These are phyloP conservation scores for Montipora capricornis DNA, from an alignment of 64 coral and sea anemone genomes.

Conservation along the genomic window DNA sequence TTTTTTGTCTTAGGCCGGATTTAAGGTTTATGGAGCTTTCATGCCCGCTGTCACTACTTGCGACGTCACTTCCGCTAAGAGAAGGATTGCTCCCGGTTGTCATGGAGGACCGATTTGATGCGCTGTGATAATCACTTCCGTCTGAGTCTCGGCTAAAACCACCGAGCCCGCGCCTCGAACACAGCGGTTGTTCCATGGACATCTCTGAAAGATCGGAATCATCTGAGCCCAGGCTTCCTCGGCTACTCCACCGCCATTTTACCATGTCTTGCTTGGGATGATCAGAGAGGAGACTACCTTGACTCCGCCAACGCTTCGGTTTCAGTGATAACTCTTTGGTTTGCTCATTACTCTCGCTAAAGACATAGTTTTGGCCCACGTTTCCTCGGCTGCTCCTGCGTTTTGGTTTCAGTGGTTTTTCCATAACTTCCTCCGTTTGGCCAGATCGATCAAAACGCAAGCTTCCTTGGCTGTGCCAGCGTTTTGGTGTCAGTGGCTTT, in stretches of 20 bases:
- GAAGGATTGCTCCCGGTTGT: conserved; percentile 23
- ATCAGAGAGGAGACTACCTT: conserved; percentile 17
- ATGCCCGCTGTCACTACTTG: conserved; percentile 33
- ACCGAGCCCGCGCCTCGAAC: conserved; percentile 30
- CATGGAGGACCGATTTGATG: conserved; percentile 30
- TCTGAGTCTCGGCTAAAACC: conserved; percentile 58
- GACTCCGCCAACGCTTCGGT: conserved; percentile 50
- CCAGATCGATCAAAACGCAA: neutral
- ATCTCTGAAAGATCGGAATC: neutral
- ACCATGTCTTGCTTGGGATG: neutral
- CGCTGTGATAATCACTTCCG: conserved; percentile 71
- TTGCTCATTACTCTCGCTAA: neutral
- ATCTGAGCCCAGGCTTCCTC: conserved; percentile 64
- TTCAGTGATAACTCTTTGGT: conserved; percentile 8
- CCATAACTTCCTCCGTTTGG: neutral
- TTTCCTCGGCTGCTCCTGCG: conserved; percentile 49
- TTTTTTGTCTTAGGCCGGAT: conserved; percentile 1
- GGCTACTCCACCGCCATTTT: conserved; percentile 41
- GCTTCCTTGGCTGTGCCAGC: conserved; percentile 60
- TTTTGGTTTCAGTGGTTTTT: conserved; percentile 29
- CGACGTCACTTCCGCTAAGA: conserved; percentile 22
- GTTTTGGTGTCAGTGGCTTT: conserved; percentile 39
- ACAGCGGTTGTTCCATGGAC: conserved; percentile 9
- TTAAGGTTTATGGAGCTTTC: neutral
- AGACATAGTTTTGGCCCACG: neutral